Evolutionary conservation across 2,113 vertebrate genomes (phyloP), one percentile per base, ranked within the genome.

Genomic region (Theropithecus gelada): DNA sequence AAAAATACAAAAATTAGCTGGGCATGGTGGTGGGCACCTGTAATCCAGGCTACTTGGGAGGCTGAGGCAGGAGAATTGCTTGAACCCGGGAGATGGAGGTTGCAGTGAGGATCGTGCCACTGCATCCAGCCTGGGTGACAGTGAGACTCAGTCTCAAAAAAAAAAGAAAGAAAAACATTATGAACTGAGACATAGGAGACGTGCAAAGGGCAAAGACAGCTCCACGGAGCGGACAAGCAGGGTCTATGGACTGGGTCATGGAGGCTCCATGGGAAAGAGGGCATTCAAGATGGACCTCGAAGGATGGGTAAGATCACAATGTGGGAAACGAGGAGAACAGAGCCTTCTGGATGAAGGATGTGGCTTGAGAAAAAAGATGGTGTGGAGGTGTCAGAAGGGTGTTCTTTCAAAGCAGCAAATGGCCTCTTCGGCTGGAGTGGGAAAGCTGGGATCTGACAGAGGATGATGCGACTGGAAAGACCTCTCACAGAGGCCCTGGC

Each of bases 401-500:
- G 1, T 3, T 16, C 13, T 16, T 22, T 73, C n/a, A 88, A 38
- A 83, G 4, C 30, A 8, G 30, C 84, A 40, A 45, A 27, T 3
- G 55, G 61, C 52, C 72, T 17, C 1, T 64, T 30, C 11, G 14
- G 87, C 59, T 27, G 12, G 8, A n/a, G 48, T 27, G 20, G 50
- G 11, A 85, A 79, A 78, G 43, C 55, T 43, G 20, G 0, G 6
- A 1, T 4, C 2, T 6, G n/a, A 38, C 83, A 75, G 76, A 5
- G 30, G 61, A 0, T 35, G 55, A 23, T 23, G 18, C 61, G 38
- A 2, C 12, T 43, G 32, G 38, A 35, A 59, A 66, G 72, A 22
- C 23, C 17, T 48, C 32, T 6, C 23, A 0, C 0, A 1, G 38
- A 45, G 23, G 25, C 45, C 40, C 6, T 5, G 0, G 1, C 35